Evolutionary conservation across 1,140 invertebrate species (phyloP), one percentile per base, ranked within the genome.

Genomic region (Caenorhabditis latens): DNA sequence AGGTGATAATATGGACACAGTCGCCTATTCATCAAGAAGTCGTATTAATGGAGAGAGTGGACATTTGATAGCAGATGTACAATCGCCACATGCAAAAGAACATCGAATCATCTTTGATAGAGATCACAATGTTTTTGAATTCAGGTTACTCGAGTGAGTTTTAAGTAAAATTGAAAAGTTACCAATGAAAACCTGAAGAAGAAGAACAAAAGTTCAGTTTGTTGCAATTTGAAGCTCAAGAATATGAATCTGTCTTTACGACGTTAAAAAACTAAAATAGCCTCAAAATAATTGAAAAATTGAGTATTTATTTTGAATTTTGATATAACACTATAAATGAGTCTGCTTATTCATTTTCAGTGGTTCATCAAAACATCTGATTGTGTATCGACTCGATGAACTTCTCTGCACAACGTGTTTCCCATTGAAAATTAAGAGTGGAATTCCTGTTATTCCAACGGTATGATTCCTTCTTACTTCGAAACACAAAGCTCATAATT

Each of bases 71-170:
- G 86, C 88, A 14, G 83, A 85, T 40, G 88, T 89, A 55, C 82
- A 88, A n/a, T 90, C 89, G 6, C 86, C 75, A 19, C 86, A 88
- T 84, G 86, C 84, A 7, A 90, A 90, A 86, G 42, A 67, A 19
- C 89, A 90, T 65, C 61, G 89, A n/a, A 65, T 90, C 32, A 43
- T 84, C 6, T 90, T 90, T 40, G 89, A 90, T 84, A 42, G 84
- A 57, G 84, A 71, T 48, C 65, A 71, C 21, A 90, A 90, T 83
- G 67, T 87, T 50, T 87, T 90, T 55, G 88, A 90, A n/a, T 87
- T 90, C 61, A 84, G 82, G 21, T 61, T 90, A 11, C 61, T 89
- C 11, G 85, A 87, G 89, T 90, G 16, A 40, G 85, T 83, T 79
- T 61, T 50, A 11, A 40, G 13, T 42, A 71, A 83, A 46, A 6